Base-by-base conservation (phyloP, 1,140 invertebrate species). In the Meloidogyne chitwoodi region DNA sequence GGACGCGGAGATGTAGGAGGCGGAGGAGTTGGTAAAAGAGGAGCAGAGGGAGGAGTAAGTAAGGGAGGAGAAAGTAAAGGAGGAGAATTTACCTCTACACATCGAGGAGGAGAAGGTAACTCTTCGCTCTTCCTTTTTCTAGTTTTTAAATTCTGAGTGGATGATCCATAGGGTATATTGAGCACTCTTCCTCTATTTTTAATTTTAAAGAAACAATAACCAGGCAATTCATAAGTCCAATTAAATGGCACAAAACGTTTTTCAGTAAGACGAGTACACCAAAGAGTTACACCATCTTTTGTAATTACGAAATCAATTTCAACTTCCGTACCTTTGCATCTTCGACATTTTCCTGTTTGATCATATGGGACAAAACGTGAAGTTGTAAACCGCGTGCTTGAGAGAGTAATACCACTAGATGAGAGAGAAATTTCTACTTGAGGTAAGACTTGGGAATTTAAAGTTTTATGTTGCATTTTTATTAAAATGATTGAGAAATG, bases 121-220 rank as follows among this genome's bases (percentile, higher is more conserved):
- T 41, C 38, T 41, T 41, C 14, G 11, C 38, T 12, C 38, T 41
- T 12, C 14, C 4, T 41, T 41, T 41, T 41, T 41, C 14, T 10
- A 41, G 11, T 8, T 0, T 12, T 6, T 12, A 11, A 12, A 12
- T 41, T 10, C 14, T 68, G 22, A 10, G 10, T 1, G 11, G 24
- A 29, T 14, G 16, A 10, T 11, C 67, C 67, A 4, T 68, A 29
- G 12, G 38, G 38, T 8, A 68, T 29, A 34, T 68, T 68, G 26
- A 68, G 34, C 31, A 68, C 67, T 14, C 67, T 38, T 31, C 67
- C 67, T 34, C 34, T 68, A 11, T 68, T 68, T 3, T 14, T 22
- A n/a, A 68, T 11, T 48, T 68, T 68, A 29, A 68, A 68, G 16
- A 68, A 68, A 11, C 34, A 41, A 14, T 68, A 29, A n/a, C 67